Base-by-base conservation (phyloP, 2,888 invertebrate genomes). In the Cylloceria caligata region DNA sequence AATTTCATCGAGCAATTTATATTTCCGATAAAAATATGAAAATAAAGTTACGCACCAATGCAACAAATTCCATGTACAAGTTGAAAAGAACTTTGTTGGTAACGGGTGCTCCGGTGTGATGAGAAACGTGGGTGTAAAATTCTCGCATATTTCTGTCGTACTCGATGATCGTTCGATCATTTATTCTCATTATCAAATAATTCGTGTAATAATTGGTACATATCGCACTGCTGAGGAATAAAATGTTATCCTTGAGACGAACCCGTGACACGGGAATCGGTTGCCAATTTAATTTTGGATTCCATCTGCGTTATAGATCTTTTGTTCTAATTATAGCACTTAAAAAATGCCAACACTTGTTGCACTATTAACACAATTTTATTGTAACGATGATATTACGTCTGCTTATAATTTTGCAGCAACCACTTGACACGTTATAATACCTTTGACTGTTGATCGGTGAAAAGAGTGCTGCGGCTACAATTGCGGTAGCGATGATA, bases 391-490 rank as follows among this genome's bases (percentile, higher is more conserved):
- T n/a, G n/a, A n/a, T n/a, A n/a, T n/a, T n/a, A n/a, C n/a, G n/a
- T n/a, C n/a, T n/a, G n/a, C n/a, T n/a, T n/a, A n/a, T n/a, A n/a
- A n/a, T n/a, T n/a, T n/a, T n/a, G n/a, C n/a, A n/a, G n/a, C n/a
- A 7, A 11, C 7, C 4, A 49, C 2, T 9, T 45, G n/a, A 6
- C 4, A n/a, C 13, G 21, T 1, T 27, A n/a, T n/a, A n/a, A 4
- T 65, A 82, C 83, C n/a, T 79, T 67, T 82, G 81, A 34, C 21
- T 24, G 21, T 71, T 19, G 36, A 19, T 19, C 39, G 77, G 78
- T 62, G 80, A 47, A 68, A 84, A 85, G 5, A 85, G 73, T 60
- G 49, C 85, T n/a, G 83, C 75, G 0, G 80, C 73, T 0, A 84
- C 74, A 19, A 83, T 72, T 24, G 68, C 24, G 3, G 84, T 73